Evolutionary conservation across 2,113 vertebrate genomes (phyloP).

Genomic region (Mesitornis unicolor): DNA sequence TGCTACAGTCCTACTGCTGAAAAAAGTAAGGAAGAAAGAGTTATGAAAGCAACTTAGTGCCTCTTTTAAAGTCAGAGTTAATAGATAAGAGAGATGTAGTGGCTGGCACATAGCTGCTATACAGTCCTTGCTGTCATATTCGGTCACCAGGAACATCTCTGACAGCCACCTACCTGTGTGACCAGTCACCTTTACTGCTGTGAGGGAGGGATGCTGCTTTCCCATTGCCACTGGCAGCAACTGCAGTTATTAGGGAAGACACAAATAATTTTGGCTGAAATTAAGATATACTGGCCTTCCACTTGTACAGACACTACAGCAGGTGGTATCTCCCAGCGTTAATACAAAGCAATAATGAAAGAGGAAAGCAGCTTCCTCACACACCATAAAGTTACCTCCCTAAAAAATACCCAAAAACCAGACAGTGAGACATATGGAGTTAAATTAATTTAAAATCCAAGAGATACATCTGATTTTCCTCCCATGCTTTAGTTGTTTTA

Average conservation of each 20-base stretch:
- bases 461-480: background rate
- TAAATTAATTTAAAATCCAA: background rate
- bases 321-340: background rate
- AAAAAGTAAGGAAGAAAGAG: background rate
- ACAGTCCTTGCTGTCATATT: background rate
- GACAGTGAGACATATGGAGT: background rate
- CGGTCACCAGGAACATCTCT: background rate
- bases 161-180: background rate
- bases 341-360: background rate
- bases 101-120: background rate
- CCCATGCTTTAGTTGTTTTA: background rate
- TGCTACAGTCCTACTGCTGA: background rate
- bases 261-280: background rate
- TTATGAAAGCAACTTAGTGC: background rate
- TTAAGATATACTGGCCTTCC: background rate
- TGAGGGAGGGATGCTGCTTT: background rate
- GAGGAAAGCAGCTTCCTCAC: background rate
- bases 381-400: background rate
- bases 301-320: background rate
- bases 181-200: fast-evolving
- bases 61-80: background rate
- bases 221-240: background rate
- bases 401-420: fast-evolving
- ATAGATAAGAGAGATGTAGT: background rate
- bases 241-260: background rate